These are phyloP conservation scores for Antheraea yamamai DNA, from an alignment of 2,888 invertebrate species.

Conservation along the genomic window DNA sequence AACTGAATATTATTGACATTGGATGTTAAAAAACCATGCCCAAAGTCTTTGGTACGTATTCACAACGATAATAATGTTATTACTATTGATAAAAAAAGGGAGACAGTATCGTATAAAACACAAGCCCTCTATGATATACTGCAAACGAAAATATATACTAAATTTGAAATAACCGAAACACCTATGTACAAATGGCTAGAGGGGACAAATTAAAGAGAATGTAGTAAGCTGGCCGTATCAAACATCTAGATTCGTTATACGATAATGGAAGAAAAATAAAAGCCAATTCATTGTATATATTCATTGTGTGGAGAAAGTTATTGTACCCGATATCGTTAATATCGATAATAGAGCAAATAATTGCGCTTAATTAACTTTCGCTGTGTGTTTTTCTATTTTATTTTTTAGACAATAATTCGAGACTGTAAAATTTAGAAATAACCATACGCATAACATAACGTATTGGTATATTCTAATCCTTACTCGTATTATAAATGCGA, in stretches of 20 bases:
- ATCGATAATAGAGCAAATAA: constrained; percentile 4
- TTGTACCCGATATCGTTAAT: not conserved
- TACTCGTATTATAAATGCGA: too few relatives aligned
- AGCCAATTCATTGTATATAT: not conserved
- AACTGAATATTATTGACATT: not conserved
- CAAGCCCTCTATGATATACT: not conserved
- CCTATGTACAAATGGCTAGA: not conserved
- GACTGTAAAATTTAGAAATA: not conserved
- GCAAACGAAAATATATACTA: not conserved
- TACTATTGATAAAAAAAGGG: not conserved
- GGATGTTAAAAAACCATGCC: not conserved
- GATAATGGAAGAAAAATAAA: constrained; percentile 12
- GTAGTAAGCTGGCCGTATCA: not conserved
- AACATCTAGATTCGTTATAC: constrained; percentile 10
- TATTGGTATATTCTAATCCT: too few relatives aligned
- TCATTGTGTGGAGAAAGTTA: constrained; percentile 9
- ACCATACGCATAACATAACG: not conserved
- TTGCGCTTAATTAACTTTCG: constrained; percentile 7
- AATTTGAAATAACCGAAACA: not conserved
- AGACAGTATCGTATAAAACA: too few relatives aligned
- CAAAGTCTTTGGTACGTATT: not conserved
- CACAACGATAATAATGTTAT: not conserved
- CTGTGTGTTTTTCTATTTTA: not conserved
- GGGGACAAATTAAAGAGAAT: not conserved
- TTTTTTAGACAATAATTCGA: not conserved